Conservation (phyloP, 2,797 vertebrate species). For the Meriones psammophilus region DNA sequence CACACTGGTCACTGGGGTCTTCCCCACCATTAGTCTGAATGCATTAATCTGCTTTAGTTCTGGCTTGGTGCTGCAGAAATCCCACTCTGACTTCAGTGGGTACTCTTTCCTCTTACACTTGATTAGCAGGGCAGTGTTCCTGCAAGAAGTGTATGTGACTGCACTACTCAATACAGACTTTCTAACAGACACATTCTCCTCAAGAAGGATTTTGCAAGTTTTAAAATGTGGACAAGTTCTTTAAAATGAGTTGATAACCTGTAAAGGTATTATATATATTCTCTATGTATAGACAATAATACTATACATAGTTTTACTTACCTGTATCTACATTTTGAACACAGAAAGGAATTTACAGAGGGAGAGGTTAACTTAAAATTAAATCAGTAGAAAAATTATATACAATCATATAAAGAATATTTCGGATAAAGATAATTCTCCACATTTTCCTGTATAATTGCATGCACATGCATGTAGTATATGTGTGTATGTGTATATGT, state of each 20-base stretch:
- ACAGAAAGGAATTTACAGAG: slow-evolving; percentile 6
- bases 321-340: background rate
- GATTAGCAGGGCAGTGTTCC: slow-evolving; percentile 1
- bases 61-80: background rate
- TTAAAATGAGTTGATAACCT: slow-evolving; percentile 7
- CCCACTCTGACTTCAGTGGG: background rate
- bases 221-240: background rate
- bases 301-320: background rate
- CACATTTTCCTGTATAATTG: background rate
- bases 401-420: background rate
- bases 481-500: background rate
- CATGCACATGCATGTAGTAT: background rate
- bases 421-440: background rate
- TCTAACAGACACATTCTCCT: background rate
- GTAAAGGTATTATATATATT: background rate
- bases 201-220: background rate
- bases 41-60: slow-evolving; percentile 61
- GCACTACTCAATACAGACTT: background rate
- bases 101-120: background rate
- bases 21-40: slow-evolving; percentile 48
- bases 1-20: slow-evolving; percentile 37
- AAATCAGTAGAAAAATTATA: slow-evolving; percentile 19
- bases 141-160: background rate
- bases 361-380: background rate
- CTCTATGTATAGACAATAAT: background rate